phyloP scores from a whole-genome alignment of 2,113 vertebrate genomes.

The Pipa parva region DNA sequence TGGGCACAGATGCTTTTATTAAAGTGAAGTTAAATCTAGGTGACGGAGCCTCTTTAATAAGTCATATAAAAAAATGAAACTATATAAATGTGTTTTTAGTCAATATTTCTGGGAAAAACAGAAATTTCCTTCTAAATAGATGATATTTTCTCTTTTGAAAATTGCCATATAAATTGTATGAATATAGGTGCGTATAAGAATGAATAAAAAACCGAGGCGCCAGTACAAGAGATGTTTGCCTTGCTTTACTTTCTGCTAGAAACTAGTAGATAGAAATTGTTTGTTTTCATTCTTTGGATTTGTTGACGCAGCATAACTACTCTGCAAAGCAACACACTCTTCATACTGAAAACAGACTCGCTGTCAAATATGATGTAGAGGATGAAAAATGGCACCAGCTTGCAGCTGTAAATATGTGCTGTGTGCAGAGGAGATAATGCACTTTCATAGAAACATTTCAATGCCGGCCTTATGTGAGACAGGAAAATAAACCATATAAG shows the following conservation, averaged over 20 bases:
- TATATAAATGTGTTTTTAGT: too few species aligned
- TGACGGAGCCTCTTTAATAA: too few species aligned
- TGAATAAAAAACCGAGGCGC: too few species aligned
- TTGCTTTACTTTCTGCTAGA: not conserved
- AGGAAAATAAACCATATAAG: not conserved
- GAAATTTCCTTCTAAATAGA: too few species aligned
- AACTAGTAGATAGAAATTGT: not conserved
- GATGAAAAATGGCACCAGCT: not conserved
- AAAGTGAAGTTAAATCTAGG: too few species aligned
- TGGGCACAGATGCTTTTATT: too few species aligned
- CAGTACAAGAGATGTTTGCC: not conserved
- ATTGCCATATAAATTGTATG: too few species aligned
- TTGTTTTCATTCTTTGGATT: not conserved
- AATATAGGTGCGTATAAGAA: too few species aligned
- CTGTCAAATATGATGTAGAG: not conserved
- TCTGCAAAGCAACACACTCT: not conserved
- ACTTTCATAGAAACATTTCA: not conserved
- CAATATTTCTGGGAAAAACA: too few species aligned
- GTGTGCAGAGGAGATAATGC: not conserved
- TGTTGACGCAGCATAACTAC: not conserved
- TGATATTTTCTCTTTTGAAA: too few species aligned
- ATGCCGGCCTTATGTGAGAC: not conserved
- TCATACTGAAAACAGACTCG: not conserved
- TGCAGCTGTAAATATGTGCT: not conserved
- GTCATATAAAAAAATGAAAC: too few species aligned